A percentile compares a stretch with the other conserved stretches of the same genome.
Conservation (phyloP, 2,113 vertebrate species). For the Brienomyrus brachyistius region DNA sequence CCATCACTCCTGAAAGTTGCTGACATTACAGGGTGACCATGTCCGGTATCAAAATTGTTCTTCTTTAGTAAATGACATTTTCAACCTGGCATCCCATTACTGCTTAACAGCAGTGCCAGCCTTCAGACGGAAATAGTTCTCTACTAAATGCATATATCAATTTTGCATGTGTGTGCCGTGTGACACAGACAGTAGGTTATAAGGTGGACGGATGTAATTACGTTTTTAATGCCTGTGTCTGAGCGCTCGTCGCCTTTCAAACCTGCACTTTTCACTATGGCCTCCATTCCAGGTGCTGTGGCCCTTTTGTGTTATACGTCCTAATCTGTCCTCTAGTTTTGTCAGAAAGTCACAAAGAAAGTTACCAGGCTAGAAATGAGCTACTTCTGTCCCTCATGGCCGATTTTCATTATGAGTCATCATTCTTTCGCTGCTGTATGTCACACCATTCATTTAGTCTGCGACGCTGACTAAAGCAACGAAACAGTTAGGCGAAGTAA, state of each 20-base stretch:
- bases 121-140: neutral
- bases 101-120: neutral
- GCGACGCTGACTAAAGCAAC: neutral
- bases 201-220: neutral
- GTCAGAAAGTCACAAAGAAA: neutral
- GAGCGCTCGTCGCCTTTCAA: neutral
- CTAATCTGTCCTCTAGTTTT: neutral
- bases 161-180: neutral
- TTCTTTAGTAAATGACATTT: neutral
- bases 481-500: neutral
- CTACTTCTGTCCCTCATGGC: neutral
- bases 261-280: neutral
- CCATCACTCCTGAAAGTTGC: neutral
- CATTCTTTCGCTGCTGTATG: neutral
- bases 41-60: neutral
- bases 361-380: neutral
- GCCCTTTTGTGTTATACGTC: neutral
- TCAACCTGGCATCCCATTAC: neutral
- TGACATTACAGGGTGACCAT: neutral
- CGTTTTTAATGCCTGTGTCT: neutral
- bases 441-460: neutral
- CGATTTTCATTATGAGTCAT: neutral
- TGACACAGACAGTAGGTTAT: neutral
- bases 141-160: conserved; percentile 6
- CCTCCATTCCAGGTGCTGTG: neutral